Evolutionary conservation across 2,797 vertebrate genomes (phyloP), one percentile per base, ranked within the genome.

Genomic region (Typhlichthys subterraneus): DNA sequence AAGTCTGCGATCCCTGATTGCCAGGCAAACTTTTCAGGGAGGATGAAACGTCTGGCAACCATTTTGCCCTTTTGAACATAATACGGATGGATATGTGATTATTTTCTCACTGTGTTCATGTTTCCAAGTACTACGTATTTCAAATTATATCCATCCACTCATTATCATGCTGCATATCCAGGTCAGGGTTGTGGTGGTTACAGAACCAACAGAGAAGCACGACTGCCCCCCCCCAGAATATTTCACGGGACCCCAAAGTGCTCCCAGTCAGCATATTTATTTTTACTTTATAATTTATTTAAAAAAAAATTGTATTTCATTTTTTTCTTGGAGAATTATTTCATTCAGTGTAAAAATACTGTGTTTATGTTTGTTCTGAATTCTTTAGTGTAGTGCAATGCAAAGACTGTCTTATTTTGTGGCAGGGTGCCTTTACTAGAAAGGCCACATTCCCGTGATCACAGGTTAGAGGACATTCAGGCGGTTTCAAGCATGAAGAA

Each of bases 91-190:
- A 12, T 19, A 33, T 12, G 15, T 33, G 10, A 51, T 60, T 69
- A 46, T 67, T 56, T 48, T 60, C 23, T 57, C 12, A 3, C 33
- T 17, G 47, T 51, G 8, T 33, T 62, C 15, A 46, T 45, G 14
- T 57, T 57, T 57, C 17, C 38, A n/a, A 45, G 8, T 45, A 7
- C 3, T 46, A 17, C 15, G 45, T 15, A 19, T 7, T 15, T 45
- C 10, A 46, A 57, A 19, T 33, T 10, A 46, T 46, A 45, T 17
- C 15, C 14, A 57, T 19, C 33, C 33, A 38, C 33, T 38, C 33
- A 38, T 38, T 38, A 38, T 38, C 33, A 38, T 38, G 33, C 33
- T 38, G 5, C 33, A 38, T 38, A 38, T 38, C 33, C 33, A 38
- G 33, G 33, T 38, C 33, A 38, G 33, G 33, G 33, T 38, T 38